Evolutionary conservation across 1,140 invertebrate genomes (phyloP).

Genomic region (Dendrolimus punctatus): DNA sequence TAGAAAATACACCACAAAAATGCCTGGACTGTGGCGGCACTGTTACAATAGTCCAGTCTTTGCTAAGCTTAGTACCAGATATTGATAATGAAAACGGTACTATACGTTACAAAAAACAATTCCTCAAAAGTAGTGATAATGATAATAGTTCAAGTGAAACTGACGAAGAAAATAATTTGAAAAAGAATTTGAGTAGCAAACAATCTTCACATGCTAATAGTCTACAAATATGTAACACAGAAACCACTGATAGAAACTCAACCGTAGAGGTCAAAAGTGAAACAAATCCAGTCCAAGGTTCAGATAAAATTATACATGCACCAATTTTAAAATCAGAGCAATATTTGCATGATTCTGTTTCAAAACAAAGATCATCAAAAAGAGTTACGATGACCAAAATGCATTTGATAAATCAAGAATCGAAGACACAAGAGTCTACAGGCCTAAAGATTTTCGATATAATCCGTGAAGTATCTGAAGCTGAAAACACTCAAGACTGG

Average conservation of each 20-base stretch:
- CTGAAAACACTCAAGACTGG: conserved; percentile 36
- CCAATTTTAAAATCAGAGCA: conserved; percentile 37
- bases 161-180: neutral
- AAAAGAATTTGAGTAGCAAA: too few species aligned
- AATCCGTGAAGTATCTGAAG: conserved; percentile 35
- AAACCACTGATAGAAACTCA: conserved; percentile 6
- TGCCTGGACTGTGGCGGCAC: conserved; percentile 60
- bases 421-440: conserved; percentile 15
- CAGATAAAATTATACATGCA: conserved; percentile 5
- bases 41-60: conserved; percentile 49
- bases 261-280: neutral
- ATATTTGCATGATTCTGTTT: conserved; percentile 9
- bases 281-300: neutral
- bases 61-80: conserved; percentile 24
- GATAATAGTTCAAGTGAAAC: conserved; percentile 1
- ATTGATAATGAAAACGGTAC: neutral
- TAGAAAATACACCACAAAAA: conserved; percentile 63
- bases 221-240: conserved; percentile 12
- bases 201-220: neutral
- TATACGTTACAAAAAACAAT: too few species aligned
- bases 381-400: conserved; percentile 43
- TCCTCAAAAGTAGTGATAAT: neutral
- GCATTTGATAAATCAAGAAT: conserved; percentile 25
- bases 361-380: conserved; percentile 27
- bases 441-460: conserved; percentile 34